Evolutionary conservation across 1,140 invertebrate genomes (phyloP).

Genomic region (Ostrea denselamellosa): DNA sequence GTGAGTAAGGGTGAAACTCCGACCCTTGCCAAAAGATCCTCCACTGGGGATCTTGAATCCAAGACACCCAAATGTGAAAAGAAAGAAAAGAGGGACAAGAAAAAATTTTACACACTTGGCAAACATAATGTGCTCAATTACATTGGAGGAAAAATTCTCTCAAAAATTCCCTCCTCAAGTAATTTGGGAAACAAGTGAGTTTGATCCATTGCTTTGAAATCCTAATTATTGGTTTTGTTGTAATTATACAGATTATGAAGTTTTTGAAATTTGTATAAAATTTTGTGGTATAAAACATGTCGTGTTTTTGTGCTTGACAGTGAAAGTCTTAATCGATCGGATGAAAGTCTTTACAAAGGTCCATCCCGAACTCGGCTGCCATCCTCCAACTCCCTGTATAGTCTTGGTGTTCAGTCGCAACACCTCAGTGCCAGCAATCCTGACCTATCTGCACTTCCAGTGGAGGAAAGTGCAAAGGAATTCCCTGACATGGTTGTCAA

Average conservation of each 20-base stretch:
- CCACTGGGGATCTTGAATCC: conserved; percentile 73
- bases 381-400: conserved; percentile 66
- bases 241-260: too few species aligned
- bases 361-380: conserved; percentile 65
- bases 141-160: conserved; percentile 49
- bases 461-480: conserved; percentile 83
- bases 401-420: conserved; percentile 58
- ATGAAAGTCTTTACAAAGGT: conserved; percentile 70
- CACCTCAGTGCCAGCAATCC: conserved; percentile 91
- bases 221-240: too few species aligned
- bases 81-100: conserved; percentile 82
- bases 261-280: too few species aligned
- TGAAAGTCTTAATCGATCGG: conserved; percentile 68
- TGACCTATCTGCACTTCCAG: conserved; percentile 82
- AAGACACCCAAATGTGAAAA: conserved; percentile 62
- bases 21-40: conserved; percentile 63
- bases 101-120: conserved; percentile 90
- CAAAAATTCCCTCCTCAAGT: conserved; percentile 42
- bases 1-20: conserved; percentile 66
- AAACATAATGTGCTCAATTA: conserved; percentile 86
- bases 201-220: not conserved
- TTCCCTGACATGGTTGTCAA: conserved; percentile 98
- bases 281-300: too few species aligned
- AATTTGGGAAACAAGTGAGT: conserved; percentile 48
- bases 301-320: conserved; percentile 44